Evolutionary conservation across 2,888 invertebrate species (phyloP).

Genomic region (Philopedon plagiatum): DNA sequence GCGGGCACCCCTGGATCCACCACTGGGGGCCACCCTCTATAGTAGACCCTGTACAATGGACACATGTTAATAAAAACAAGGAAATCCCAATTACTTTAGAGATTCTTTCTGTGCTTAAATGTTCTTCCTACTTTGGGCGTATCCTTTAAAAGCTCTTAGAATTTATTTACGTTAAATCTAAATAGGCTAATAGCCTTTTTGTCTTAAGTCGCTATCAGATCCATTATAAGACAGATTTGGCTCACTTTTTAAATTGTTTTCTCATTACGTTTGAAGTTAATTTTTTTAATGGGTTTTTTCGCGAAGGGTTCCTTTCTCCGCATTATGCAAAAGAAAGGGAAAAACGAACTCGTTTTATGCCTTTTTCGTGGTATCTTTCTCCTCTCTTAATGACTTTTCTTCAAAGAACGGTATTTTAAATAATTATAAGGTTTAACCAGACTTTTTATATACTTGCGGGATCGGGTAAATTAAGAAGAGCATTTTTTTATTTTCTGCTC

Average conservation of each 20-base stretch:
- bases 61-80: conserved; percentile 1
- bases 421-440: conserved; percentile 35
- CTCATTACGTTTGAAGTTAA: conserved; percentile 44
- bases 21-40: no score
- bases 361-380: conserved; percentile 45
- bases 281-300: conserved; percentile 47
- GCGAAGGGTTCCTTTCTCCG: conserved; percentile 37
- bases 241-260: conserved; percentile 41
- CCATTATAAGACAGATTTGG: conserved; percentile 39
- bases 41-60: neutral
- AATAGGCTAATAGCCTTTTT: conserved; percentile 41
- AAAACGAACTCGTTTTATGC: conserved; percentile 44
- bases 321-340: conserved; percentile 39
- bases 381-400: conserved; percentile 44
- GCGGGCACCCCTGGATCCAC: no score
- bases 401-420: conserved; percentile 47
- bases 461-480: conserved; percentile 1
- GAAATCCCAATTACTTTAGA: neutral
- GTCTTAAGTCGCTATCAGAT: conserved; percentile 38
- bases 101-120: conserved; percentile 7
- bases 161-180: conserved; percentile 34
- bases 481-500: neutral
- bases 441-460: conserved; percentile 26
- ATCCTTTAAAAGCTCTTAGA: conserved; percentile 20
- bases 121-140: conserved; percentile 2